Evolutionary conservation across 2,113 vertebrate genomes (phyloP).

Genomic region (Aix galericulata): DNA sequence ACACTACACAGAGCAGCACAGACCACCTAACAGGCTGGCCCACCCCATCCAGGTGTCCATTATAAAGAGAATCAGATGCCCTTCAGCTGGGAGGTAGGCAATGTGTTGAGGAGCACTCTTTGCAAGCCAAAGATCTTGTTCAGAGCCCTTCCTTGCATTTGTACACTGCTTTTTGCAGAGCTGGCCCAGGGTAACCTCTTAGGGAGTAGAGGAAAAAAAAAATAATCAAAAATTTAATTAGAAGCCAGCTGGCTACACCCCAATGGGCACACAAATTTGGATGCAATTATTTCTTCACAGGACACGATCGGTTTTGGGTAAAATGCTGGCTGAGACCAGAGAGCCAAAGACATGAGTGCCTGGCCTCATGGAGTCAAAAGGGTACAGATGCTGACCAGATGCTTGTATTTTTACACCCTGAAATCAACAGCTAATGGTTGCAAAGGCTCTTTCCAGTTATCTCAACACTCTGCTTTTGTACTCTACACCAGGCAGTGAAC

Average conservation of each 20-base stretch:
- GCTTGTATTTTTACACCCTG: background rate
- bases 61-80: background rate
- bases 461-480: background rate
- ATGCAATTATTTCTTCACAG: background rate
- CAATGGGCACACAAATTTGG: background rate
- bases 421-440: background rate
- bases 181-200: background rate
- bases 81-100: background rate
- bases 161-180: background rate
- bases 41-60: background rate
- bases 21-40: background rate
- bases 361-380: background rate
- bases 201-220: background rate
- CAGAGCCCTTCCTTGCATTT: background rate
- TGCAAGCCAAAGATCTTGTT: background rate
- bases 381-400: background rate
- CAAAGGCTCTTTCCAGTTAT: background rate
- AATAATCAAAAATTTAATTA: background rate
- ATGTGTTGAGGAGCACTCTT: background rate
- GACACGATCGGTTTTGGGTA: background rate
- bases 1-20: rapidly evolving
- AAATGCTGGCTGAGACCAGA: background rate
- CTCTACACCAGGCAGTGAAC: background rate
- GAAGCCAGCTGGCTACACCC: background rate
- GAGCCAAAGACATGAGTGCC: background rate